Evolutionary conservation across 1,140 invertebrate species (phyloP), one percentile per base, ranked within the genome.

Genomic region (Drosophila rufa): DNA sequence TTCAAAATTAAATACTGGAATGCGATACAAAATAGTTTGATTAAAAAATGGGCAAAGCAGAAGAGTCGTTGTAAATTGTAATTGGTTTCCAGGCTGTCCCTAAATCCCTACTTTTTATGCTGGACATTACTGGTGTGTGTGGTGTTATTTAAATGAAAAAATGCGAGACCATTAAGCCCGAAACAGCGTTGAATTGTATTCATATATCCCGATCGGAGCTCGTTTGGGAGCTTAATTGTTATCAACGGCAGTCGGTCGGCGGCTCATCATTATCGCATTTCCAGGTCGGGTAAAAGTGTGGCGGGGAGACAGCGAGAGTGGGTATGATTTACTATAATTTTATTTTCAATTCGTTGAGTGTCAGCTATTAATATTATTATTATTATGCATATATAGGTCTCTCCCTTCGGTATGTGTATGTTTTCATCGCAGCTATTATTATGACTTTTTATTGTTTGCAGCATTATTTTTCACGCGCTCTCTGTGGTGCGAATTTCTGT

Each of bases 321-420:
- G 58, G 43, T 47, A 42, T 89, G 84, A 89, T 89, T 89, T 78
- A 90, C 85, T 87, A 71, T 90, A 62, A 89, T 90, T 84, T 80
- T 82, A 84, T 86, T 76, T 86, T 82, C 62, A 75, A 82, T 86
- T 87, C 82, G 83, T 87, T 86, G 83, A 86, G 83, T 87, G 82
- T 87, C 82, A 82, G 75, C 82, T 82, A 86, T 86, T 85, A 85
- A 82, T 85, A 86, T 82, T 86, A 86, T 85, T 80, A 80, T 69
- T 80, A 61, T 64, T 71, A 79, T 86, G 67, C 67, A 64, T 85
- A 73, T 84, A 46, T 65, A 73, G 30, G 30, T 58, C 51, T 19
- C n/a, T 43, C 15, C 46, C 15, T 25, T 30, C 14, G 14, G 25
- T 15, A 61, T 40, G 40, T 40, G 45, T 19, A n/a, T 48, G 33